A percentile compares a stretch with the other conserved stretches of the same genome.
Evolutionary conservation across 2,113 vertebrate genomes (phyloP).

Genomic region (Rutilus rutilus): DNA sequence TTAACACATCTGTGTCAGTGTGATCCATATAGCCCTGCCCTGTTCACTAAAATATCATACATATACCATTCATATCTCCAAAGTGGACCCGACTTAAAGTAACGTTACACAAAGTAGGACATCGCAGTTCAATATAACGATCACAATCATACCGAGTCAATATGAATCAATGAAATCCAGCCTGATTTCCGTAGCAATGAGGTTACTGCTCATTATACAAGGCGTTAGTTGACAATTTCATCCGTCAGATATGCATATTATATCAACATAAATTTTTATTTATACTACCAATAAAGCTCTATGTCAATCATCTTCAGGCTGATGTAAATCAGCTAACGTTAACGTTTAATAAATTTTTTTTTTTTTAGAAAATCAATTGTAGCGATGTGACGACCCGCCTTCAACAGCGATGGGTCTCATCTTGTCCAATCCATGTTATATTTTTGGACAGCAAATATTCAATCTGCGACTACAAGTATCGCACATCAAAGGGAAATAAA

Average conservation of each 20-base stretch:
- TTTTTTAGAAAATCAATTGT: background rate
- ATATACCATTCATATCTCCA: background rate
- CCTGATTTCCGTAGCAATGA: slow-evolving; percentile 22
- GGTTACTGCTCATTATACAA: background rate
- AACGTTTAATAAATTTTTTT: no score
- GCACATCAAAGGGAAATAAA: background rate
- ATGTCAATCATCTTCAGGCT: background rate
- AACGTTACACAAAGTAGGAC: background rate
- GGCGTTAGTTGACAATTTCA: background rate
- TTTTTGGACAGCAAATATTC: background rate
- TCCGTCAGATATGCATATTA: background rate
- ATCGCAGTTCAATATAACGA: background rate
- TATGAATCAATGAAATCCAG: background rate
- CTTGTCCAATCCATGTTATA: background rate
- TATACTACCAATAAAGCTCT: background rate
- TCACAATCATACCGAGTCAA: slow-evolving; percentile 10
- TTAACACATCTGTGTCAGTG: slow-evolving; percentile 33
- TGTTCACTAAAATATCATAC: background rate
- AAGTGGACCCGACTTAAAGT: background rate
- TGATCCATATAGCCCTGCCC: slow-evolving; percentile 20
- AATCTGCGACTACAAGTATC: background rate
- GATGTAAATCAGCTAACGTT: no score
- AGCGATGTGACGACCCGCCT: slow-evolving; percentile 2
- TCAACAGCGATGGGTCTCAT: slow-evolving; percentile 12
- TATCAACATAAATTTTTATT: background rate